Evolutionary conservation across 2,113 vertebrate species (phyloP).

Genomic region (Butorides virescens): DNA sequence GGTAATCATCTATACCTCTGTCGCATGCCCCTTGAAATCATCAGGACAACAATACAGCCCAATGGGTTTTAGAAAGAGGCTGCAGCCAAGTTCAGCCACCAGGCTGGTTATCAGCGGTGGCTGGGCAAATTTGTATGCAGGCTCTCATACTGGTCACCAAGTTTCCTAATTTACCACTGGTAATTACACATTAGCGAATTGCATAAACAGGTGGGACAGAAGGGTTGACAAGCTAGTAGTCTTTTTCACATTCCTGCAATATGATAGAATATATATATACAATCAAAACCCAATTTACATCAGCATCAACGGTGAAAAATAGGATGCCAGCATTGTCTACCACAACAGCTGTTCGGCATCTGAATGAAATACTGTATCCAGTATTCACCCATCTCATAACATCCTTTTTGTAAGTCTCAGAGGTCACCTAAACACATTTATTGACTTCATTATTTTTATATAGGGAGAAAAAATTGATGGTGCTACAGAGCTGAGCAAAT

Average conservation of each 20-base stretch:
- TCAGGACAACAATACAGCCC: background rate
- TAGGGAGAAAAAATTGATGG: conserved; percentile 58
- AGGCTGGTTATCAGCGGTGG: background rate
- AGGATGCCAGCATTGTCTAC: conserved; percentile 39
- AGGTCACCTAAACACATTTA: conserved; percentile 64
- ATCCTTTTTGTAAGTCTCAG: conserved; percentile 54
- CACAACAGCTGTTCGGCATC: conserved; percentile 41
- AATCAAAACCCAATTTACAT: background rate
- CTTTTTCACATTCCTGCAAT: background rate
- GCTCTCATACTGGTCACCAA: background rate
- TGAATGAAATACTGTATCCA: conserved; percentile 52
- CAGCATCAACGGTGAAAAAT: conserved; percentile 9
- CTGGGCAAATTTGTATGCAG: background rate
- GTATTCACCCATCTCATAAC: conserved; percentile 59
- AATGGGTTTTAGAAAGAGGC: background rate
- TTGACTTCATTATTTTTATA: conserved; percentile 70
- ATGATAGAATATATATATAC: background rate
- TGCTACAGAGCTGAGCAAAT: conserved; percentile 56
- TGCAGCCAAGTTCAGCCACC: background rate
- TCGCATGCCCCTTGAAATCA: background rate
- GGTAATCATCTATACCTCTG: background rate
- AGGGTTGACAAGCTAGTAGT: background rate
- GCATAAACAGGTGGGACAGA: background rate
- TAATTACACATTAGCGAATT: background rate
- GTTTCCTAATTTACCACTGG: background rate